These are phyloP conservation scores for Colaptes auratus DNA, from an alignment of 2,113 vertebrate genomes.

Conservation along the genomic window DNA sequence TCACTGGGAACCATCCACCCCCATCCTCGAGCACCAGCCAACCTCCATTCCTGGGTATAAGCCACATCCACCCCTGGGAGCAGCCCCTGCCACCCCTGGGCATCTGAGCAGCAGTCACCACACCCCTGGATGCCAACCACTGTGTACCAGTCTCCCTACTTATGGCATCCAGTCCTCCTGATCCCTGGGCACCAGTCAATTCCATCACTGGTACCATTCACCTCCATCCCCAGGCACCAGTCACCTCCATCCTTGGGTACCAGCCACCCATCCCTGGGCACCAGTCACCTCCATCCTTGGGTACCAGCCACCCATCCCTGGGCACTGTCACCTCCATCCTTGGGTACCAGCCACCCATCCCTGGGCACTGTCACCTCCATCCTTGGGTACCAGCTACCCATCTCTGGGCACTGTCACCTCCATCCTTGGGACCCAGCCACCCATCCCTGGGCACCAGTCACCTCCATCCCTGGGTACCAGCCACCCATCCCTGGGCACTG, in stretches of 20 bases:
- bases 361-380: fast-evolving
- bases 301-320: neutral
- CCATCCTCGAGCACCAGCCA: neutral
- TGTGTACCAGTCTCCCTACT: neutral
- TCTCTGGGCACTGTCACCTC: too few relatives aligned
- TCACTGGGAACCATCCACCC: too few relatives aligned
- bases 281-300: neutral
- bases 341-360: neutral
- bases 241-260: neutral
- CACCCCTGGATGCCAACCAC: too few relatives aligned
- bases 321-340: neutral
- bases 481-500: neutral
- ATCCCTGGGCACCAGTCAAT: neutral
- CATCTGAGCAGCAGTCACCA: too few relatives aligned
- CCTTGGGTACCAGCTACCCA: neutral
- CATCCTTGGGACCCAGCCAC: neutral
- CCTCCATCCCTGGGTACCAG: too few relatives aligned
- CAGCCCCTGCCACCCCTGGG: neutral
- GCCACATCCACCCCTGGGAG: too few relatives aligned
- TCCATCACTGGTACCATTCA: neutral
- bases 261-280: too few relatives aligned
- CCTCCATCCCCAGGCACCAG: neutral
- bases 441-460: neutral
- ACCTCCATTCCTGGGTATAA: neutral
- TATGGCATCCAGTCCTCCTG: neutral